These are phyloP conservation scores for Ciconia boyciana DNA, from an alignment of 2,113 vertebrate genomes.

Conservation along the genomic window DNA sequence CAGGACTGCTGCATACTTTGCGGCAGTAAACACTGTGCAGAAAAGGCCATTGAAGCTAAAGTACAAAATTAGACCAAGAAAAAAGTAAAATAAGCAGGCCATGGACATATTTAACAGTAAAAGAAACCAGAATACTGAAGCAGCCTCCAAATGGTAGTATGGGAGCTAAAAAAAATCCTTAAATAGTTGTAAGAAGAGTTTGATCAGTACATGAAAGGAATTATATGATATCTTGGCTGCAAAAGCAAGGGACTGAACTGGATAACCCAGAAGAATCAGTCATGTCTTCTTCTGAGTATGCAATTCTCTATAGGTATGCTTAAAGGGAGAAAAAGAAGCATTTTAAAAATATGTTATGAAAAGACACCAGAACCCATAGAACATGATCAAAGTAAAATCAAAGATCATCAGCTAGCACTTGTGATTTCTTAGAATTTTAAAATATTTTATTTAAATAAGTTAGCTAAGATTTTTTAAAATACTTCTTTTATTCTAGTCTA, in stretches of 20 bases:
- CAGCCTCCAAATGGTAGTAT: background rate
- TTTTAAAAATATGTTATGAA: background rate
- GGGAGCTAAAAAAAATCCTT: background rate
- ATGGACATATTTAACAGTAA: background rate
- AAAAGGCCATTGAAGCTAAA: background rate
- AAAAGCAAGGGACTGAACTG: background rate
- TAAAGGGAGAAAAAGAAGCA: background rate
- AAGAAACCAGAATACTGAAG: background rate
- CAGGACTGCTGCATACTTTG: background rate
- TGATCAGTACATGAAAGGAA: slow-evolving; percentile 20
- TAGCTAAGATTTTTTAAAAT: background rate
- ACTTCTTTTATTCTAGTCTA: slow-evolving; percentile 11
- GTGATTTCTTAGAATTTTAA: background rate
- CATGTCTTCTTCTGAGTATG: background rate
- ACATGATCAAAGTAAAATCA: slow-evolving; percentile 21
- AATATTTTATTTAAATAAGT: slow-evolving; percentile 13
- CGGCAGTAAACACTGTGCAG: background rate
- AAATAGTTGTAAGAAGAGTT: background rate
- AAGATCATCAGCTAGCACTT: background rate
- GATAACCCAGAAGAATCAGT: slow-evolving; percentile 42
- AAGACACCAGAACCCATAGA: background rate
- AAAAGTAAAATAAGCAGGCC: background rate
- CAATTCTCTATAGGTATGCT: background rate
- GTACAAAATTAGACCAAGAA: background rate
- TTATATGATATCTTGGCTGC: background rate